Base-by-base conservation (phyloP, 2,888 invertebrate genomes). In the Iselma pallidipennis region DNA sequence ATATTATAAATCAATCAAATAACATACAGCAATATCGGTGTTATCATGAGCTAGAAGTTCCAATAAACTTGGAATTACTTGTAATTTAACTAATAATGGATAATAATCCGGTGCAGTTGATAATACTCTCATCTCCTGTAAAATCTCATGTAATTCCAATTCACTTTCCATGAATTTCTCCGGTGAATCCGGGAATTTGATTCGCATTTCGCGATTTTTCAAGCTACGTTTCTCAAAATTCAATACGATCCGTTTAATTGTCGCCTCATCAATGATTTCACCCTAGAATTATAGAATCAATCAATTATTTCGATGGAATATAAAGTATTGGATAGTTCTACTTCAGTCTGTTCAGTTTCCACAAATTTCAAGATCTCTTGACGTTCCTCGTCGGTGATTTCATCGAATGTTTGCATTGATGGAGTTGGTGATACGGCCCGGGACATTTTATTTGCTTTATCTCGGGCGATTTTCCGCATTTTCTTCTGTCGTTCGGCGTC, bases 121-220 rank as follows among this genome's bases (percentile, higher is more conserved):
- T 29, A 99, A 86, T 3, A 91, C 92, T 83, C 98, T 95, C 79
- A 99, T 86, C 78, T 96, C 95, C 85, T 95, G 89, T 55, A 92
- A 84, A 49, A 87, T 87, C 76, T 91, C 91, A 75, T 93, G 91
- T 21, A 81, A 66, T 69, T 81, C 81, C 23, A 98, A 85, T 83
- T 99, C 99, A 61, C 98, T 97, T 73, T 99, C 92, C 91, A 99
- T 97, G 80, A 99, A 99, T 86, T 97, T 98, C 79, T 97, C 96
- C 6, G 98, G 95, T 74, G 91, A 90, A 78, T 98, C 98, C 0
- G 97, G 94, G 81, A 96, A 98, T 82, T 99, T 99, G 12, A 99
- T 98, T 67, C 99, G 87, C 92, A 98, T 94, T 83, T 99, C 98
- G 79, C 98, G 92, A 80, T 99, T 99, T 77, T 90, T 93, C 7